Conservation (phyloP, 2,888 invertebrate species). For the Sisyra nigra region DNA sequence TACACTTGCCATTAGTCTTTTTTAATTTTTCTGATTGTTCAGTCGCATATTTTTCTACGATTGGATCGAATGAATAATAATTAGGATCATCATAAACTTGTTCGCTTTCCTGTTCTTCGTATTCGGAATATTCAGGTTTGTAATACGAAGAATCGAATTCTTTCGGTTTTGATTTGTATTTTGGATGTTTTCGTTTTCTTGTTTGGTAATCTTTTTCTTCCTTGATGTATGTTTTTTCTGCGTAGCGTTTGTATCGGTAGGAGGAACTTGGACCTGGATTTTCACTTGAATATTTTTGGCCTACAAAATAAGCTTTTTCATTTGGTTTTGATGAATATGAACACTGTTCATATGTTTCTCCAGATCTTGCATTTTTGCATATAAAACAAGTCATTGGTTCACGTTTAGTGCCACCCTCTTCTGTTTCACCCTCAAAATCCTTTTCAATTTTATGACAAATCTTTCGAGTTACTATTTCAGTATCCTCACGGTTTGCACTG, state of each 20-base stretch:
- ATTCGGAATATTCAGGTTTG: slow-evolving; percentile 24
- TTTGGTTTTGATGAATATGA: slow-evolving; percentile 34
- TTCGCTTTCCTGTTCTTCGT: slow-evolving; percentile 21
- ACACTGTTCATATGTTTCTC: slow-evolving; percentile 39
- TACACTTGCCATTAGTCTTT: slow-evolving; percentile 45
- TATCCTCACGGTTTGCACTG: slow-evolving; percentile 9
- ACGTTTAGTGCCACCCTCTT: slow-evolving; percentile 16
- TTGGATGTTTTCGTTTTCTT: slow-evolving; percentile 25
- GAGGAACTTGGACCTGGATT: slow-evolving; percentile 13
- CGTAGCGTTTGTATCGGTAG: slow-evolving; percentile 24
- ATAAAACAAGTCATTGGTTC: slow-evolving; percentile 33
- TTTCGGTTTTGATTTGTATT: slow-evolving; percentile 31
- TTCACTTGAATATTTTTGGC: slow-evolving; percentile 20
- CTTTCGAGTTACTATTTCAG: slow-evolving; percentile 17
- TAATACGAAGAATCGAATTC: slow-evolving; percentile 32
- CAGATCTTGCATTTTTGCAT: slow-evolving; percentile 34
- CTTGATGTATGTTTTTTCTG: slow-evolving; percentile 18
- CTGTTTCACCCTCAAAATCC: slow-evolving; percentile 23
- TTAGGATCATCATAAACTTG: slow-evolving; percentile 33
- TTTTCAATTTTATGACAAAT: slow-evolving; percentile 46
- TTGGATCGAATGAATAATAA: slow-evolving; percentile 27
- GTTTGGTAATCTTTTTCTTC: slow-evolving; percentile 27
- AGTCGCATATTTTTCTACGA: slow-evolving; percentile 40
- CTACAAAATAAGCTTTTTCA: slow-evolving; percentile 24
- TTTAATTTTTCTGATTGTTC: slow-evolving; percentile 42